Percentiles rank a stretch among this genome's conserved stretches.
Conservation (phyloP, 2,888 invertebrate species). For the Entomobrya proxima region DNA sequence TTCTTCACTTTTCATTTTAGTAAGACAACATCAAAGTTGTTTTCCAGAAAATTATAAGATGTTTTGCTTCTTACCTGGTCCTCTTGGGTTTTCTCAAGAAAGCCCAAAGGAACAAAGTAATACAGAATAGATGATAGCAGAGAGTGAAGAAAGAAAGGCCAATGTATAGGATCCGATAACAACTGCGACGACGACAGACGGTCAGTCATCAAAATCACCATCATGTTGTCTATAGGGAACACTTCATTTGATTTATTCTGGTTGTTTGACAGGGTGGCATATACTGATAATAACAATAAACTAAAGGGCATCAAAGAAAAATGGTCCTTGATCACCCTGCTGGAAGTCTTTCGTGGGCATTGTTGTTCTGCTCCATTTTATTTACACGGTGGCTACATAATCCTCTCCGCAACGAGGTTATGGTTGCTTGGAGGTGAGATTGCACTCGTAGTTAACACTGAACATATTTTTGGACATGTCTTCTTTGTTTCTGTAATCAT, state of each 20-base stretch:
- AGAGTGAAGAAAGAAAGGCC: conserved; percentile 3
- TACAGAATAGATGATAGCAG: too few relatives aligned
- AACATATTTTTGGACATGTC: conserved; percentile 3
- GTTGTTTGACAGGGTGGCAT: conserved; percentile 61
- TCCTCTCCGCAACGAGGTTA: conserved; percentile 63
- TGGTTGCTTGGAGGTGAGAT: conserved; percentile 54
- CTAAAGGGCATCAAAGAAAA: conserved; percentile 1
- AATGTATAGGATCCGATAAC: not conserved
- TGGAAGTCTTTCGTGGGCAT: conserved; percentile 12
- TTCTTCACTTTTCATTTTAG: conserved; percentile 30
- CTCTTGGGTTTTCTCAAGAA: not conserved
- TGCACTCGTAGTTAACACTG: not conserved
- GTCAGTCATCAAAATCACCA: conserved; percentile 37
- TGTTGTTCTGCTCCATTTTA: conserved; percentile 11
- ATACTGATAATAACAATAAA: conserved; percentile 25
- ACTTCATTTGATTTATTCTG: conserved; percentile 61
- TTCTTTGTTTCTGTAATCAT: conserved; percentile 52
- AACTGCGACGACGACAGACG: conserved; percentile 50
- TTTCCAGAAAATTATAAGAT: conserved; percentile 54
- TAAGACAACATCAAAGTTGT: conserved; percentile 36
- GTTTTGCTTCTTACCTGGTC: not conserved
- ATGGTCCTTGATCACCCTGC: conserved; percentile 49
- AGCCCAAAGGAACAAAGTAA: not conserved
- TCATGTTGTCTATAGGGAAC: not conserved
- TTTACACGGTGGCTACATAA: conserved; percentile 34